Base-by-base conservation (phyloP, 2,888 invertebrate species). In the Cetonia aurata region DNA sequence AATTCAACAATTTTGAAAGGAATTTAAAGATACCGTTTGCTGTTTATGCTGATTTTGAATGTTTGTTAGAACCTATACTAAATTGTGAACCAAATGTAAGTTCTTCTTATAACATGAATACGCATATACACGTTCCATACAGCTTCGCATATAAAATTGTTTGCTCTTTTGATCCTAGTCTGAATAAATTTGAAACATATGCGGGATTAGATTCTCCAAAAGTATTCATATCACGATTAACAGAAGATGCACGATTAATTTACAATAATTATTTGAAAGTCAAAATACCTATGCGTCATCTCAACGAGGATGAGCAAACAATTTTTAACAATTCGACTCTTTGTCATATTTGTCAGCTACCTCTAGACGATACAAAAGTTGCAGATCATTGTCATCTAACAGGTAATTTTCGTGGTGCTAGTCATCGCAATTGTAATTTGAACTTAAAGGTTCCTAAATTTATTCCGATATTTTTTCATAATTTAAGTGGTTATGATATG, bases 391-490 rank as follows among this genome's bases (percentile, higher is more conserved):
- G 10, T 37, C 37, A 37, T 37, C 6, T 1, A 9, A 37, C 10
- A 9, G 37, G 37, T 37, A 37, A 3, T 9, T 37, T 37, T 37
- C 2, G 37, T 62, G 72, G 72, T 67, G 62, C 72, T 1, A 71
- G 72, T 2, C 75, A 74, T 66, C 41, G 48, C 15, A 67, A 55
- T 19, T 75, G 72, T 42, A 75, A 74, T 52, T 9, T 75, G 10
- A 74, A 75, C 55, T 76, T 74, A 15, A 13, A 67, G 8, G 65
- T 71, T 50, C 66, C 72, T 1, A 42, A 66, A 13, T 37, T 25
- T 37, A 65, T 75, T 42, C 70, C 74, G 8, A 69, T 75, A 4
- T 59, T 76, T 2, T 73, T 75, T 57, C 75, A 76, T 55, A 73
- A 75, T 53, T 66, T 74, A 3, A 69, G 70, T 6, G 73, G 71